Percentiles rank a stretch among this genome's conserved stretches.
Evolutionary conservation across 1,140 invertebrate species (phyloP).

Genomic region (Nomia melanderi): DNA sequence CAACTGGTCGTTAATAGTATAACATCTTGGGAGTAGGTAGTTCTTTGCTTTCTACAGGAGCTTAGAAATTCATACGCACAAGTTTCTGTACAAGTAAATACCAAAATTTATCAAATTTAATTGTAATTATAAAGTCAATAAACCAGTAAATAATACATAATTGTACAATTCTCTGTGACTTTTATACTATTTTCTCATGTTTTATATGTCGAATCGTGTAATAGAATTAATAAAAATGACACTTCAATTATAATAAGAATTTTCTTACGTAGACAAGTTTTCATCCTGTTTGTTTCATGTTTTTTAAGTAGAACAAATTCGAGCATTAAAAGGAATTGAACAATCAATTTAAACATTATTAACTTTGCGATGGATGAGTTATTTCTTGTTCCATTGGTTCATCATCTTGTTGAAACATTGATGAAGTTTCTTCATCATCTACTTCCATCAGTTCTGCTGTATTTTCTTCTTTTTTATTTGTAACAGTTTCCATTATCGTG

Average conservation of each 20-base stretch:
- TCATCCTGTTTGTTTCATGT: background rate
- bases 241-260: slow-evolving; percentile 14
- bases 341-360: slow-evolving; percentile 63
- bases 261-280: slow-evolving; percentile 16
- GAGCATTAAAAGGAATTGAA: slow-evolving; percentile 38
- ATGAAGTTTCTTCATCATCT: slow-evolving; percentile 69
- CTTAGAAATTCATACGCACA: slow-evolving; percentile 57
- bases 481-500: slow-evolving; percentile 39
- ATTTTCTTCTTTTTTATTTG: slow-evolving; percentile 49
- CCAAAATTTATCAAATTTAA: slow-evolving; percentile 35
- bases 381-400: slow-evolving; percentile 78
- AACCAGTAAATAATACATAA: slow-evolving; percentile 34
- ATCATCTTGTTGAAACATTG: slow-evolving; percentile 67
- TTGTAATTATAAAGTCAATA: slow-evolving; percentile 43
- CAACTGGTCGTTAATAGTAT: slow-evolving; percentile 53
- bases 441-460: slow-evolving; percentile 77
- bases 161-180: slow-evolving; percentile 18
- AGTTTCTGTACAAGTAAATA: slow-evolving; percentile 50
- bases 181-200: slow-evolving; percentile 13
- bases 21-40: slow-evolving; percentile 58
- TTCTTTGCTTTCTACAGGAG: slow-evolving; percentile 54
- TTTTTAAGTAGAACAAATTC: slow-evolving; percentile 43
- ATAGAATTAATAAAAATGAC: slow-evolving; percentile 23
- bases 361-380: slow-evolving; percentile 73
- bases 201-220: slow-evolving; percentile 22